phyloP scores from a whole-genome alignment of 2,797 vertebrate species.

The Myotis daubentonii region DNA sequence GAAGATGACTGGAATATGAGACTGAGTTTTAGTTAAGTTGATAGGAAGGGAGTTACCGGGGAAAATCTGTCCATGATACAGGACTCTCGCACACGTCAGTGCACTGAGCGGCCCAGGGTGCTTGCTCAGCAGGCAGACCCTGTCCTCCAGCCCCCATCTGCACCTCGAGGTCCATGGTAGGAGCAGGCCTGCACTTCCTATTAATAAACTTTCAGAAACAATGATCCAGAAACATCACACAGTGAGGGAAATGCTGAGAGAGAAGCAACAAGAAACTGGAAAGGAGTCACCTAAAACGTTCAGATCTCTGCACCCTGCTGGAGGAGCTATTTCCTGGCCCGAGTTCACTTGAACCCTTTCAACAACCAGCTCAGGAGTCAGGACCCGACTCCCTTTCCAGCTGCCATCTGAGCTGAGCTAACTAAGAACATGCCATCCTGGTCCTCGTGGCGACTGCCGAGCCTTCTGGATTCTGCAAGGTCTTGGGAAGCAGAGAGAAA shows the following conservation, averaged over 20 bases:
- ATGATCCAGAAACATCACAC: not conserved
- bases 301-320: not conserved
- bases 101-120: not conserved
- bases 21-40: not conserved
- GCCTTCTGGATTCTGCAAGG: not conserved
- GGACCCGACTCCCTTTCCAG: not conserved
- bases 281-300: not conserved
- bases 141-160: not conserved
- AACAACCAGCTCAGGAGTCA: not conserved
- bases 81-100: not conserved
- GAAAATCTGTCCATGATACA: not conserved
- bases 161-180: fast-evolving
- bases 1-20: not conserved
- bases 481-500: not conserved
- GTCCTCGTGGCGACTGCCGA: not conserved
- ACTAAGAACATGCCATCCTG: not conserved
- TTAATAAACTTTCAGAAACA: not conserved
- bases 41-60: not conserved
- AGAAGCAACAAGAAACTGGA: not conserved
- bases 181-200: not conserved
- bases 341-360: not conserved
- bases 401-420: not conserved
- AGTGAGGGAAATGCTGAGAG: not conserved
- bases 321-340: not conserved
- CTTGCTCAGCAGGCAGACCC: not conserved